Evolutionary conservation across 2,113 vertebrate genomes (phyloP).

Genomic region (Turnix velox): DNA sequence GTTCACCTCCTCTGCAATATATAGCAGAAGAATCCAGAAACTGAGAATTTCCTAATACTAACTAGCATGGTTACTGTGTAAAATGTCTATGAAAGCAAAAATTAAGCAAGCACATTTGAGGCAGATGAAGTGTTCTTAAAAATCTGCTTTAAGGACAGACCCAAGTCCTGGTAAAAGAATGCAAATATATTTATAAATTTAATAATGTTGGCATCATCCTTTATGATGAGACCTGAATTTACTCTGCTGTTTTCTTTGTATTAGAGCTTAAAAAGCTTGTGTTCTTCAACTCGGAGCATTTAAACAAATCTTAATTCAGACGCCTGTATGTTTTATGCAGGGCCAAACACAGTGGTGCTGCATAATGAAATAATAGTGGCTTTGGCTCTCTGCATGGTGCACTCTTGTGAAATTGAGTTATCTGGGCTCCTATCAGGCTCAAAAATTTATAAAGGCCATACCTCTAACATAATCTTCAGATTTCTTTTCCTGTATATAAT

Average conservation of each 20-base stretch:
- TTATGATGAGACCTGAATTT: not conserved
- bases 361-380: not conserved
- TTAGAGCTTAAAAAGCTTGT: not conserved
- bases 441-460: not conserved
- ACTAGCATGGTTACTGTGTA: not conserved
- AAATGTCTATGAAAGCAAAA: not conserved
- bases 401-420: not conserved
- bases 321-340: not conserved
- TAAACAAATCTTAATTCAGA: not conserved
- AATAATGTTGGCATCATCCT: not conserved
- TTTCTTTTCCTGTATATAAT: not conserved
- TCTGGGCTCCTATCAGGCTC: not conserved
- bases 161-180: not conserved
- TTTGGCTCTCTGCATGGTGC: not conserved
- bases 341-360: not conserved
- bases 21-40: not conserved
- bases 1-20: not conserved
- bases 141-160: not conserved
- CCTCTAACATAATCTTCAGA: not conserved
- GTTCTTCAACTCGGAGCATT: not conserved
- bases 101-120: not conserved
- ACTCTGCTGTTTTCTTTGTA: not conserved
- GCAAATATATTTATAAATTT: not conserved
- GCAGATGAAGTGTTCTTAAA: constrained; percentile 23
- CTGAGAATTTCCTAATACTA: not conserved